phyloP scores from a whole-genome alignment of 2,113 vertebrate genomes.

The Brienomyrus brachyistius region DNA sequence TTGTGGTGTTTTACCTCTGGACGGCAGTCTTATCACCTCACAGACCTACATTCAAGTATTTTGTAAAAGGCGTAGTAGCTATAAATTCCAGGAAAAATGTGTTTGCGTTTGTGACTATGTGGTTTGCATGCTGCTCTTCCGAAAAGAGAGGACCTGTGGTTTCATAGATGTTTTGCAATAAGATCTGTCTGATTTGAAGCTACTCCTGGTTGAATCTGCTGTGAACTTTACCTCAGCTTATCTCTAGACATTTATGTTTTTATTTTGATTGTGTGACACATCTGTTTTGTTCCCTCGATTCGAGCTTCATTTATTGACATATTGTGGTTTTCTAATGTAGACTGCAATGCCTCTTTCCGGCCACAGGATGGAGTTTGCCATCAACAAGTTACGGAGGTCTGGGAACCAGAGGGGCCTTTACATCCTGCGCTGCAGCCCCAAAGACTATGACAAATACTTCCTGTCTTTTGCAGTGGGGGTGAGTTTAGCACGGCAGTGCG shows the following conservation, averaged over 20 bases:
- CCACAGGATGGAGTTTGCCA: slow-evolving; percentile 86
- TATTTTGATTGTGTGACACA: not conserved
- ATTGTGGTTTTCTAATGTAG: not conserved
- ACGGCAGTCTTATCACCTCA: not conserved
- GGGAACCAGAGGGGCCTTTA: slow-evolving; percentile 85
- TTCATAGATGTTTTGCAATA: not conserved
- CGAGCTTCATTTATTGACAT: not conserved
- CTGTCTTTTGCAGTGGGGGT: slow-evolving; percentile 92
- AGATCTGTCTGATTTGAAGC: not conserved
- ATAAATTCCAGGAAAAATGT: not conserved
- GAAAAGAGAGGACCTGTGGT: not conserved
- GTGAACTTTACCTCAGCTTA: not conserved
- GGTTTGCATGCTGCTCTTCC: not conserved
- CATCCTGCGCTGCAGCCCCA: slow-evolving; percentile 87
- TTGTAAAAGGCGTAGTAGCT: not conserved
- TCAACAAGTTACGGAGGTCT: slow-evolving; percentile 75
- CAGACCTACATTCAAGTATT: not conserved
- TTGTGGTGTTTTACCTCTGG: not conserved
- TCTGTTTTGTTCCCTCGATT: not conserved
- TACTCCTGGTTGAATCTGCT: not conserved
- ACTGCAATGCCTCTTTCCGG: slow-evolving; percentile 16
- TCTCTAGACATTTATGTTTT: not conserved
- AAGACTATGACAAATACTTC: slow-evolving; percentile 90
- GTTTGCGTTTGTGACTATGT: not conserved
- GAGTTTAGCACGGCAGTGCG: slow-evolving; percentile 46